phyloP scores from a whole-genome alignment of 2,113 vertebrate genomes.

The Rhynchomys soricoides region DNA sequence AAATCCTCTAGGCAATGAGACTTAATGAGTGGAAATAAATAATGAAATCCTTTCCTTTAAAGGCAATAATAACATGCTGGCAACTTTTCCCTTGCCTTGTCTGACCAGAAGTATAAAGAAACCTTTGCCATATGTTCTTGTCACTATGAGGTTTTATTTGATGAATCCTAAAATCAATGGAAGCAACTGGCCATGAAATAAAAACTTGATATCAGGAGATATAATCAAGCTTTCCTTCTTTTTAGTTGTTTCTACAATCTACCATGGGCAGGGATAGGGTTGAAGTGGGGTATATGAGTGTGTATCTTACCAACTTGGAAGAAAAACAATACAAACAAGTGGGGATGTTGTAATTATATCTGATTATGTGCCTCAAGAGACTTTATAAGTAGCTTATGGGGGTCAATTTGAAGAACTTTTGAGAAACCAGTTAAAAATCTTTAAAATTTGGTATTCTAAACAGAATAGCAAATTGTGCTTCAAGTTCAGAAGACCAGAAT shows the following conservation, averaged over 20 bases:
- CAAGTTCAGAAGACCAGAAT: neutral
- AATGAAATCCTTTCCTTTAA: neutral
- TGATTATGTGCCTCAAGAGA: neutral
- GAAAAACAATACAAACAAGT: neutral
- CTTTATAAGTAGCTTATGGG: neutral
- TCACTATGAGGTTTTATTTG: neutral
- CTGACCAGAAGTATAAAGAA: neutral
- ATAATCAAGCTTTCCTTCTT: neutral
- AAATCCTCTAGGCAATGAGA: neutral
- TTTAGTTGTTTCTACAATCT: neutral
- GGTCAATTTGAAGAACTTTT: neutral
- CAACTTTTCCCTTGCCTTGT: neutral
- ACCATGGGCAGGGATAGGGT: neutral
- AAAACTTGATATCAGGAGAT: neutral
- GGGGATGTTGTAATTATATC: neutral
- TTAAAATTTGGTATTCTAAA: neutral
- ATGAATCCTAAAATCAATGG: neutral
- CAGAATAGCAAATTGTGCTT: neutral
- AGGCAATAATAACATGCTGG: neutral
- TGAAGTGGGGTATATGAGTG: neutral
- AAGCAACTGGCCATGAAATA: neutral
- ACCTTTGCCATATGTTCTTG: neutral
- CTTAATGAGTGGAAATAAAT: neutral
- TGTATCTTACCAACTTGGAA: neutral
- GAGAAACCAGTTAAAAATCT: neutral